Evolutionary conservation across 2,797 vertebrate species (phyloP).

Genomic region (Smutsia temminckii): DNA sequence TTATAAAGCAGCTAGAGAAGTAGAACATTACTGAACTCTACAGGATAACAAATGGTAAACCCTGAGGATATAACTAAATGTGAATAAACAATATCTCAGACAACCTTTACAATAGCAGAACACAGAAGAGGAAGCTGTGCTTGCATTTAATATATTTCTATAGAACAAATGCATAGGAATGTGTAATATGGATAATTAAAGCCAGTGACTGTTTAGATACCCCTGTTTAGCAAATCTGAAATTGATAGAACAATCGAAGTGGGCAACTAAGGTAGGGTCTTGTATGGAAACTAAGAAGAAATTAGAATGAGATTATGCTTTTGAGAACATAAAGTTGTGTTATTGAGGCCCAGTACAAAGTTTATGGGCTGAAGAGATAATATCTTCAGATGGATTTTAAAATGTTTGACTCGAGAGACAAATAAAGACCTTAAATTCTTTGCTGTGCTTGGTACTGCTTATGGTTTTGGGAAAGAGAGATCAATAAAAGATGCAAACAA

Average conservation of each 20-base stretch:
- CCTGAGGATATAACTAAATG: slow-evolving; percentile 32
- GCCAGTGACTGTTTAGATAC: slow-evolving; percentile 42
- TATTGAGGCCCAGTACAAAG: slow-evolving; percentile 36
- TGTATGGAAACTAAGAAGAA: slow-evolving; percentile 64
- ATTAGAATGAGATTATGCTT: slow-evolving; percentile 58
- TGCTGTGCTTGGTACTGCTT: slow-evolving; percentile 58
- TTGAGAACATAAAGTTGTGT: slow-evolving; percentile 65
- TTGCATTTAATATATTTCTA: slow-evolving; percentile 39
- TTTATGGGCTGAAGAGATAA: slow-evolving; percentile 73
- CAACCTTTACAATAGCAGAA: slow-evolving; percentile 44
- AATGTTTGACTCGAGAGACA: slow-evolving; percentile 54
- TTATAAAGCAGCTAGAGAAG: slow-evolving; percentile 62
- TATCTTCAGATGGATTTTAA: slow-evolving; percentile 69
- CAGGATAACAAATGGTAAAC: slow-evolving; percentile 59
- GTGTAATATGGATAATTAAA: slow-evolving; percentile 72
- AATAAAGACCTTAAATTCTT: slow-evolving; percentile 67
- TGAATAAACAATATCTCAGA: slow-evolving; percentile 8
- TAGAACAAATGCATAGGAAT: background rate
- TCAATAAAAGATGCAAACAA: slow-evolving; percentile 66
- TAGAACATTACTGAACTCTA: slow-evolving; percentile 56
- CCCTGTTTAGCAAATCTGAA: slow-evolving; percentile 63
- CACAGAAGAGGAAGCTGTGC: slow-evolving; percentile 46
- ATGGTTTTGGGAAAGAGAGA: slow-evolving; percentile 47
- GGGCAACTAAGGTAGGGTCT: slow-evolving; percentile 50
- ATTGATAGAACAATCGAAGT: slow-evolving; percentile 45